Base-by-base conservation (phyloP, 1,140 invertebrate species). In the Atta texana region DNA sequence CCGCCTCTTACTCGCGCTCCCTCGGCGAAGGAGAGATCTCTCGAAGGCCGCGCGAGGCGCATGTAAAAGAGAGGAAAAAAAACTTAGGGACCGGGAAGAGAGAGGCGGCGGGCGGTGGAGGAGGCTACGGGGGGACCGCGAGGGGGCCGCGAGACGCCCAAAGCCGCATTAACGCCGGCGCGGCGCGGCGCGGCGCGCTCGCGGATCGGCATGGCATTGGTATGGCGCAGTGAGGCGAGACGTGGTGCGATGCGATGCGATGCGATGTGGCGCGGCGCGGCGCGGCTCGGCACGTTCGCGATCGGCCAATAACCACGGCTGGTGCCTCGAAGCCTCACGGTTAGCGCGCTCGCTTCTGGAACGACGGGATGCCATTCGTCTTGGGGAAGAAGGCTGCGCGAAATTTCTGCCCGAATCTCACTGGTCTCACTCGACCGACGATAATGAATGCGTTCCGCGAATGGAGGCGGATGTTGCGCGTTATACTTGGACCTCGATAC, bases 61-160 rank as follows among this genome's bases (percentile, higher is more conserved):
- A 91, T 90, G 91, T 90, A 92, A 91, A 92, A 91, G 87, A 85
- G 87, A 91, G 80, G 87, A 85, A 75, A 90, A 44, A 87, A 91
- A 64, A 18, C 18, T 49, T 18, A 4, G 24, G 72, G 51, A 53
- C 51, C 61, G 44, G 49, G 44, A 61, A 81, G 69, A 64, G 63
- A 55, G 21, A 57, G 69, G 31, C 51, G 5, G 6, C 31, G 31
- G 31, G 31, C 3, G 55, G 66, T 12, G 78, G 68, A 1, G 44
- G 49, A 51, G 24, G 66, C 14, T 16, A 69, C n/a, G 77, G 55
- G 68, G 63, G n/a, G 61, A 84, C 16, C 63, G 39, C 63, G 64
- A 44, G 31, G 61, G 61, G 66, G n/a, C 75, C 82, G 82, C 82
- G 90, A 91, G 89, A 90, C 84, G 87, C 87, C 89, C 90, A 85